Base-by-base conservation (phyloP, 2,113 vertebrate species). In the Erythrocercus mccallii region DNA sequence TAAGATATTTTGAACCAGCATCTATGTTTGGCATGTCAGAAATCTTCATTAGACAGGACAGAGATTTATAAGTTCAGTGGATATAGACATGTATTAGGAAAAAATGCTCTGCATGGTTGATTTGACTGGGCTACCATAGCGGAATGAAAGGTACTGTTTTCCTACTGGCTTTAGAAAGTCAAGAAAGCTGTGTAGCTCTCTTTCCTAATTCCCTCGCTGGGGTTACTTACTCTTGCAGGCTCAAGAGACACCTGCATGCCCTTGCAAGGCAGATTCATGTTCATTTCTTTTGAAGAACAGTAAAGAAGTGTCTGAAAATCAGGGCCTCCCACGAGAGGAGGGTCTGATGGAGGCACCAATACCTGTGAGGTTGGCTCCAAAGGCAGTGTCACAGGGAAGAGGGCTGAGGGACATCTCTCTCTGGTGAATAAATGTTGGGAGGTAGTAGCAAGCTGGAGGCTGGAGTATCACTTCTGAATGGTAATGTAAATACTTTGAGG, bases 11-110 rank as follows among this genome's bases (percentile, higher is more conserved):
- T 58, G 62, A 90, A 15, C 24, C 54, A 81, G 33, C 3, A 3
- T 35, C 54, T 82, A 81, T 44, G 17, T 86, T 65, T 94, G 56
- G 13, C 31, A 28, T 64, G 27, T 88, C 68, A 81, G 42, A 90
- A 95, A 74, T 81, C 70, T 93, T 88, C 82, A 70, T 92, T 71
- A 83, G 79, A 73, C 24, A 48, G 77, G 84, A 77, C 35, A 88
- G 56, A 87, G 60, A 91, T 85, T 77, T 91, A 72, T 77, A 80
- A 80, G 27, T 90, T 86, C 64, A 37, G 64, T 70, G 38, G 33
- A 54, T 90, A 70, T n/a, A 53, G 71, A 86, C 12, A 71, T 9
- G 19, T 25, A 68, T 74, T 68, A 40, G 12, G n/a, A 31, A 86
- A 82, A 79, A 90, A 16, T 58, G 16, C 28, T 42, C 4, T 23